phyloP scores from a whole-genome alignment of 1,140 invertebrate genomes.

The Magallana gigas region DNA sequence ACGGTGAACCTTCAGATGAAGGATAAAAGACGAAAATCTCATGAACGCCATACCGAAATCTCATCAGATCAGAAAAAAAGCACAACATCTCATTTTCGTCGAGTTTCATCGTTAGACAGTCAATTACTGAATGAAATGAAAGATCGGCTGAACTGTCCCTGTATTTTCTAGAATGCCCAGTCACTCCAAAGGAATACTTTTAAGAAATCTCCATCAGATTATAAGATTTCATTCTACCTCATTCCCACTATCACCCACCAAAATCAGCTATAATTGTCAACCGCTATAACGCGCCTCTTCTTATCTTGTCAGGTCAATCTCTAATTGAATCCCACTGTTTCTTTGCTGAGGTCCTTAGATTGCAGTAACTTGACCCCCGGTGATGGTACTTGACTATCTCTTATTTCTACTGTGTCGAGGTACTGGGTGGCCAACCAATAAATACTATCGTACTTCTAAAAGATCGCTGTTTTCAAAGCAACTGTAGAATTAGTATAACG shows the following conservation, averaged over 20 bases:
- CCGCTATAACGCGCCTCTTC: background rate
- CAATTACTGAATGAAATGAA: background rate
- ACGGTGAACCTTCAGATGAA: background rate
- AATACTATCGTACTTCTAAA: background rate
- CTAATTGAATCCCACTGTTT: constrained; percentile 1
- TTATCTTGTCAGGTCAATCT: background rate
- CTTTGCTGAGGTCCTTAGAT: background rate
- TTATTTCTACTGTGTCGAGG: background rate
- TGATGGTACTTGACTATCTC: background rate
- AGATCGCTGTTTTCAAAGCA: background rate
- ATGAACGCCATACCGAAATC: background rate
- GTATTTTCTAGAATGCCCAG: background rate
- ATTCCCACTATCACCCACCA: background rate
- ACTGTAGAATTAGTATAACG: too few relatives aligned
- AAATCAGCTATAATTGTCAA: constrained; percentile 31
- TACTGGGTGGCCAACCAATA: constrained; percentile 6
- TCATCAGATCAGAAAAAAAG: background rate
- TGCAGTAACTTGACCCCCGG: background rate
- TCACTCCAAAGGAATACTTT: background rate
- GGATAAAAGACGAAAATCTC: background rate
- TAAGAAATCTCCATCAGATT: background rate
- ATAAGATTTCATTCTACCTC: background rate
- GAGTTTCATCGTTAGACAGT: background rate
- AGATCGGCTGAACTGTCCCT: background rate
- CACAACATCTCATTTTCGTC: background rate